Conservation (phyloP, 1,140 invertebrate genomes). For the Orussus abietinus region DNA sequence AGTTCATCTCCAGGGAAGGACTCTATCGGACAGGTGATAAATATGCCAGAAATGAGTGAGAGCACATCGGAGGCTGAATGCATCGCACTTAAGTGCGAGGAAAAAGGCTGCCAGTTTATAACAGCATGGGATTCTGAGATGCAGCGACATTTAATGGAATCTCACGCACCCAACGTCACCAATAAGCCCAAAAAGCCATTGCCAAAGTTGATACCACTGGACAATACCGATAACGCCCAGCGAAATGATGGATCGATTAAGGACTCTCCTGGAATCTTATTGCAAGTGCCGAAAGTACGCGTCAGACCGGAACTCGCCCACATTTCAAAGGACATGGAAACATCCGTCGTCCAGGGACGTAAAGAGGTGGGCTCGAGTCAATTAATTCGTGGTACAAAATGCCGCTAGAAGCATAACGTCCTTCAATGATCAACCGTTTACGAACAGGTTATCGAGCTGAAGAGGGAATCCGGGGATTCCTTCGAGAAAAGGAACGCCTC, state of each 20-base stretch:
- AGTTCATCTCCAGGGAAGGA: conserved; percentile 19
- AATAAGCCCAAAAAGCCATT: conserved; percentile 39
- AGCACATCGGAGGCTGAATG: conserved; percentile 44
- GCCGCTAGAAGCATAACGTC: too few species aligned
- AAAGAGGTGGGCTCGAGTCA: conserved; percentile 43
- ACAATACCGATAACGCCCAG: conserved; percentile 20
- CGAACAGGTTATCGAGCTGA: too few species aligned
- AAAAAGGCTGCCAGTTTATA: conserved; percentile 53
- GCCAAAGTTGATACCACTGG: conserved; percentile 43
- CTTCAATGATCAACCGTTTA: too few species aligned
- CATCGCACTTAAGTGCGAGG: conserved; percentile 46
- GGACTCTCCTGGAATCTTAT: conserved; percentile 27
- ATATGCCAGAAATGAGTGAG: too few species aligned
- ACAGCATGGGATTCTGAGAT: conserved; percentile 56
- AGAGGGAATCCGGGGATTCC: conserved; percentile 26
- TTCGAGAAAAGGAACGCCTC: conserved; percentile 70
- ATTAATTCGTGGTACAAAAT: too few species aligned
- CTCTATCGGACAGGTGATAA: too few species aligned
- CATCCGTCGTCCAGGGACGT: conserved; percentile 50
- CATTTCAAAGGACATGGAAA: conserved; percentile 58
- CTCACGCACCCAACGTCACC: conserved; percentile 34
- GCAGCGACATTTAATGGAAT: conserved; percentile 44
- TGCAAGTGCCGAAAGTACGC: conserved; percentile 42
- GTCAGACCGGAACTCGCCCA: conserved; percentile 46
- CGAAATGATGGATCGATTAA: conserved; percentile 13